Percentiles rank a stretch among this genome's conserved stretches.
These are phyloP conservation scores for Eretmochelys imbricata DNA, from an alignment of 2,113 vertebrate genomes.

Conservation along the genomic window DNA sequence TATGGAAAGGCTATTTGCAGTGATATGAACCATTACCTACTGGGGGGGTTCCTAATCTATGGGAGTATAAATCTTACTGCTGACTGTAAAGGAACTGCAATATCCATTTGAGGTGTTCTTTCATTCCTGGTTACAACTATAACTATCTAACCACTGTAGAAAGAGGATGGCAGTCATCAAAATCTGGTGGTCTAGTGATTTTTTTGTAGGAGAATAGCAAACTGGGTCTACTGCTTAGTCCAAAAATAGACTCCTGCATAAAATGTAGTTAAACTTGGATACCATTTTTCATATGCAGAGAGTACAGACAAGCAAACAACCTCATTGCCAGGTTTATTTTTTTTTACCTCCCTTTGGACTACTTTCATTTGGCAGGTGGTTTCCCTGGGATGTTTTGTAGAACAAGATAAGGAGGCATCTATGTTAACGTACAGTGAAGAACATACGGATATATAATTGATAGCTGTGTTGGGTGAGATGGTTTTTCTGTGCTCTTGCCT, in stretches of 20 bases:
- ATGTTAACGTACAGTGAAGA: background rate
- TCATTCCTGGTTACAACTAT: slow-evolving; percentile 41
- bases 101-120: slow-evolving; percentile 1
- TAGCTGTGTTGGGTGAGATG: background rate
- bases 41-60: background rate
- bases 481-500: background rate
- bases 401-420: background rate
- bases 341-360: background rate
- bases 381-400: background rate
- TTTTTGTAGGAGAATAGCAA: background rate
- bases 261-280: background rate
- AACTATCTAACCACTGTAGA: background rate
- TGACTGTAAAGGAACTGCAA: slow-evolving; percentile 14
- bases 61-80: slow-evolving; percentile 15
- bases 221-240: background rate
- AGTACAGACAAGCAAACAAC: background rate
- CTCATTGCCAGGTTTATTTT: background rate
- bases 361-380: background rate
- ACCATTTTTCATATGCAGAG: background rate
- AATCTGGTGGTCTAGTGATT: background rate
- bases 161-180: background rate
- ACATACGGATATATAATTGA: background rate
- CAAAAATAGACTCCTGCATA: background rate
- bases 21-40: background rate
- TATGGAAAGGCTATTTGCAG: slow-evolving; percentile 31